phyloP scores from a whole-genome alignment of 2,888 invertebrate species.

The Ctena decussata region DNA sequence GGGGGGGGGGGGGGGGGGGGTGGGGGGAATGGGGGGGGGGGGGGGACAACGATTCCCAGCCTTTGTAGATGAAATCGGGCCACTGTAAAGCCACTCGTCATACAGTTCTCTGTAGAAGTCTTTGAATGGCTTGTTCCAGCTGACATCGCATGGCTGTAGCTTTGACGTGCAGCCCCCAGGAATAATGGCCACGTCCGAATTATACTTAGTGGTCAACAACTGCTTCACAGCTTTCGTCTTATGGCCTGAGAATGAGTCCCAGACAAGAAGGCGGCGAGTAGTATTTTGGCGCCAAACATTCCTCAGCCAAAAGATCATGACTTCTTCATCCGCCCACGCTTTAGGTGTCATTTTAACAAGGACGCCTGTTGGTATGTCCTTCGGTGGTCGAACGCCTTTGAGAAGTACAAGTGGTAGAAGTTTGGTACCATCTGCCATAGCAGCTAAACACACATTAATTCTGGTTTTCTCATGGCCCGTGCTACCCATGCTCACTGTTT shows the following conservation, averaged over 20 bases:
- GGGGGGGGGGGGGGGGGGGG: no score
- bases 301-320: neutral
- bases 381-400: neutral
- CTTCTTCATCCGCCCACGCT: neutral
- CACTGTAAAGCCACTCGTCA: neutral
- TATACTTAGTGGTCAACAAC: neutral
- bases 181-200: neutral
- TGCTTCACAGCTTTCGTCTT: neutral
- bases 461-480: slow-evolving; percentile 5
- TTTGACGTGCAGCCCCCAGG: neutral
- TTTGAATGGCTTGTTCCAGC: neutral
- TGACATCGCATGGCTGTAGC: neutral
- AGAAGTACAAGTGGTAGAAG: slow-evolving; percentile 4
- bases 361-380: neutral
- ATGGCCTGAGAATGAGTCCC: neutral
- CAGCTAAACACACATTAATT: neutral
- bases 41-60: neutral
- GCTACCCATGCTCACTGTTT: neutral
- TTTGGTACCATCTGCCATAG: slow-evolving; percentile 4
- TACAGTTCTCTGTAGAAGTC: neutral
- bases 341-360: neutral
- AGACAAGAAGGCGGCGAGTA: neutral
- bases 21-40: no score
- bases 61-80: neutral
- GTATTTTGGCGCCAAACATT: neutral